A percentile compares a stretch with the other conserved stretches of the same genome.
Conservation (phyloP, 1,140 invertebrate genomes). For the Drosophila pruinosa region DNA sequence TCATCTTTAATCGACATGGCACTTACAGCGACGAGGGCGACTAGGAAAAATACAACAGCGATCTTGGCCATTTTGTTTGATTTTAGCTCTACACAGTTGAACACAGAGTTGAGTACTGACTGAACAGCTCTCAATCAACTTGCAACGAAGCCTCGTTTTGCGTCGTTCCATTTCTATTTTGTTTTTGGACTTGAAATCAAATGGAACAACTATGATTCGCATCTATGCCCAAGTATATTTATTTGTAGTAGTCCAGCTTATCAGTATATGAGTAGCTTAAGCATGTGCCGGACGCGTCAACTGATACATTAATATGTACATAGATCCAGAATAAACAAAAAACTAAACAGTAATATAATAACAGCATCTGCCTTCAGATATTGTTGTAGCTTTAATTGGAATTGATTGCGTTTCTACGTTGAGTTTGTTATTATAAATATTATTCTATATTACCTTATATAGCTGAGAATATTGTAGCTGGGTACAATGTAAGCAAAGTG, state of each 20-base stretch:
- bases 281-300: not conserved
- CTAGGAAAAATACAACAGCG: conserved; percentile 54
- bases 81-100: conserved; percentile 38
- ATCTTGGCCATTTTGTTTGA: conserved; percentile 59
- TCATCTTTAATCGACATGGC: no score
- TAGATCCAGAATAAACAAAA: no score
- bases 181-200: not conserved
- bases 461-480: no score
- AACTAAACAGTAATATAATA: no score
- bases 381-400: no score
- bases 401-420: no score
- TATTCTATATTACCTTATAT: no score
- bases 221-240: not conserved
- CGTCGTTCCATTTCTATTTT: conserved; percentile 1
- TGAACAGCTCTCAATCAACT: not conserved
- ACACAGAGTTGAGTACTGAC: conserved; percentile 26
- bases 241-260: not conserved
- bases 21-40: conserved; percentile 60
- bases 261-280: not conserved
- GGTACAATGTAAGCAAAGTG: no score
- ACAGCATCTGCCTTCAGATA: no score
- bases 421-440: no score
- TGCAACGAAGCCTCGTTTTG: conserved; percentile 16
- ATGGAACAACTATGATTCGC: not conserved
- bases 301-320: not conserved